Evolutionary conservation across 2,888 invertebrate species (phyloP).

Genomic region (Sminthurides aquaticus): DNA sequence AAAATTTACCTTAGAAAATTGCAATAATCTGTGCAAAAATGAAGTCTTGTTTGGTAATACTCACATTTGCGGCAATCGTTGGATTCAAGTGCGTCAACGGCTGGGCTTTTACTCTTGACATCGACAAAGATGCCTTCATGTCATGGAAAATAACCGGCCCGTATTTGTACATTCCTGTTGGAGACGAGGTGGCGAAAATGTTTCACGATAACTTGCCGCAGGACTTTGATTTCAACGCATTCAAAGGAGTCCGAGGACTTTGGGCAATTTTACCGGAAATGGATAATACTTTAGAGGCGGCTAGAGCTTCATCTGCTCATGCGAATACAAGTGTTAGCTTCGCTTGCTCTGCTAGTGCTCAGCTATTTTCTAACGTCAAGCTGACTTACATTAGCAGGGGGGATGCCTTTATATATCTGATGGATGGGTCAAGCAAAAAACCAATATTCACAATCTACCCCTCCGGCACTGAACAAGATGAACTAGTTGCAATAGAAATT

Average conservation of each 20-base stretch:
- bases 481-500: neutral
- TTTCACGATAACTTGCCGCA: neutral
- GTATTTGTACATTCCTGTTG: neutral
- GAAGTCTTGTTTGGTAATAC: too few relatives aligned
- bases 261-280: neutral
- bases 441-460: neutral
- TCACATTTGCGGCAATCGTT: too few relatives aligned
- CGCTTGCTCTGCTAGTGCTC: neutral
- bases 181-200: neutral
- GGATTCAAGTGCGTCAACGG: too few relatives aligned
- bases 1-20: too few relatives aligned
- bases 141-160: constrained; percentile 8
- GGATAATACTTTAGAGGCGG: neutral
- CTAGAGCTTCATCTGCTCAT: too few relatives aligned
- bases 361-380: constrained; percentile 3
- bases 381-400: constrained; percentile 5
- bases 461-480: neutral
- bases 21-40: too few relatives aligned
- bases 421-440: neutral
- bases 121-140: neutral
- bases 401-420: neutral
- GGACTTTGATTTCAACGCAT: constrained; percentile 8
- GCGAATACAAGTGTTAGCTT: neutral
- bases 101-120: neutral
- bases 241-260: constrained; percentile 2